Conservation (phyloP, 2,113 vertebrate genomes). For the Rhagologus leucostigma region DNA sequence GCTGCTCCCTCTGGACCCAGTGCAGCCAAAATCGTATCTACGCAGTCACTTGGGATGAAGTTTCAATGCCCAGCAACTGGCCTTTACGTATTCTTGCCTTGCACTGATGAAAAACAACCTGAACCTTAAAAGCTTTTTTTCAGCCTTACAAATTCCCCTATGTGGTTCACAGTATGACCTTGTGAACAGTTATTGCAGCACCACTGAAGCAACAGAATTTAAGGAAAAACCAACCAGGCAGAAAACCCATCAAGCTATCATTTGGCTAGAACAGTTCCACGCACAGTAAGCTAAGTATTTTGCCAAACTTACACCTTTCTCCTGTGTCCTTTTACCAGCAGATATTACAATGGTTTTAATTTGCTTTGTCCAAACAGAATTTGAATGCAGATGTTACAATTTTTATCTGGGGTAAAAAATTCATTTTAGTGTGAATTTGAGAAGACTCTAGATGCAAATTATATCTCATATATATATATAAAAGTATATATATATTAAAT, state of each 20-base stretch:
- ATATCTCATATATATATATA: background rate
- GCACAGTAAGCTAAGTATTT: background rate
- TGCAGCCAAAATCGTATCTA: background rate
- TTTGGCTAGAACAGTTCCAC: background rate
- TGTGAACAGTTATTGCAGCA: background rate
- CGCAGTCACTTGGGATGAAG: background rate
- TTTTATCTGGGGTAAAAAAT: background rate
- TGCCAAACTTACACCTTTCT: background rate
- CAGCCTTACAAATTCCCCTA: background rate
- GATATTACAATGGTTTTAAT: background rate
- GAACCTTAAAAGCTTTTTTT: background rate
- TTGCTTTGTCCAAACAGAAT: background rate
- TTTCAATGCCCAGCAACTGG: background rate
- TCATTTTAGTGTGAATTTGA: background rate
- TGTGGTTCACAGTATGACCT: background rate
- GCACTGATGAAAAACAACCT: background rate
- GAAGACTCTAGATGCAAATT: background rate
- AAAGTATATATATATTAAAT: too few species aligned
- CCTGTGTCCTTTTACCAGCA: background rate
- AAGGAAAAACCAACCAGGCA: background rate
- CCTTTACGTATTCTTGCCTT: background rate
- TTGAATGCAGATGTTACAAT: background rate
- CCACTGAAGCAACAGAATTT: background rate
- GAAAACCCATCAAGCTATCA: background rate
- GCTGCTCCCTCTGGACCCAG: background rate